phyloP scores from a whole-genome alignment of 2,797 vertebrate species.

The Crypturellus tataupa region DNA sequence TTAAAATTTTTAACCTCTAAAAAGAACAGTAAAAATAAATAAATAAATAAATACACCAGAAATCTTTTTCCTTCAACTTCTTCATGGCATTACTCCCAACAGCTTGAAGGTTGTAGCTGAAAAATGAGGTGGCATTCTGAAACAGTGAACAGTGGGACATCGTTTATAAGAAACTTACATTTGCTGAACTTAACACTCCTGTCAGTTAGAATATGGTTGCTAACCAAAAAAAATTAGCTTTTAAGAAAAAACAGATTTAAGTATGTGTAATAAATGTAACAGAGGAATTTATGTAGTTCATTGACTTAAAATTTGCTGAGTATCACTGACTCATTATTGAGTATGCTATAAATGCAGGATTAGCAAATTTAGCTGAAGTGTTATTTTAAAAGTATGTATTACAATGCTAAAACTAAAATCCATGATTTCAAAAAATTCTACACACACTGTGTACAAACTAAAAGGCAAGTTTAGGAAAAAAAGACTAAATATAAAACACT shows the following conservation, averaged over 20 bases:
- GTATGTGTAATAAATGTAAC: background rate
- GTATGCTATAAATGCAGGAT: background rate
- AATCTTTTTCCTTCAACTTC: background rate
- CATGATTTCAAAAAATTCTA: background rate
- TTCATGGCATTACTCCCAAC: background rate
- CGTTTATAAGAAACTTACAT: background rate
- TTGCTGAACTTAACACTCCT: background rate
- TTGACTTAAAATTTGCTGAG: background rate
- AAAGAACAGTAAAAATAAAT: background rate
- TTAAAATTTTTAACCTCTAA: slow-evolving; percentile 40
- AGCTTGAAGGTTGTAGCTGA: background rate
- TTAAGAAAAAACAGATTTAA: background rate
- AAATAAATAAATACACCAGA: background rate
- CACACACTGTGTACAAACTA: background rate
- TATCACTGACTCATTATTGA: background rate
- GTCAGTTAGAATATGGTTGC: background rate
- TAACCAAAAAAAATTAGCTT: background rate
- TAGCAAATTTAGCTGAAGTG: background rate
- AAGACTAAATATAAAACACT: background rate
- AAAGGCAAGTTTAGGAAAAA: background rate
- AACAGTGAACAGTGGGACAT: background rate
- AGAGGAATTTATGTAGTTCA: background rate
- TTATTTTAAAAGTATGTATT: background rate
- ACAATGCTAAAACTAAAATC: background rate
- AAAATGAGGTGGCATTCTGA: slow-evolving; percentile 13